Evolutionary conservation across 2,113 vertebrate species (phyloP).

Genomic region (Dicerorhinus sumatrensis): DNA sequence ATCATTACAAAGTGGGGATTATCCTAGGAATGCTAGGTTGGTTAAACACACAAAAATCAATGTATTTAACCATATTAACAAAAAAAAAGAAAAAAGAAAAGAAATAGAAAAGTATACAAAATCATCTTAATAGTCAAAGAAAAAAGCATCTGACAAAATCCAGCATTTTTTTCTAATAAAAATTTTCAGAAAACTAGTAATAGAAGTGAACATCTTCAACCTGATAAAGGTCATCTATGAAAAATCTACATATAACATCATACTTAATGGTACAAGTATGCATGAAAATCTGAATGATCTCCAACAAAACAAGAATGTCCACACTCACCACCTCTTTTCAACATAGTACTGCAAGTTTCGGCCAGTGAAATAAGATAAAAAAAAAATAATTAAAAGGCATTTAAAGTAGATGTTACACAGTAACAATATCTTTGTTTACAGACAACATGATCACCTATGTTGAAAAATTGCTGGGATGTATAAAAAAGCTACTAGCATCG

Average conservation of each 20-base stretch:
- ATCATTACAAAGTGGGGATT: neutral
- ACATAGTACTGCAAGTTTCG: neutral
- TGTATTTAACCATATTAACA: neutral
- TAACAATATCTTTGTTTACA: slow-evolving; percentile 3
- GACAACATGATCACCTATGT: neutral
- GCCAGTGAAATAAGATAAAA: neutral
- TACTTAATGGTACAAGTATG: neutral
- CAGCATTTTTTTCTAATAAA: neutral
- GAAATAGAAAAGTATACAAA: neutral
- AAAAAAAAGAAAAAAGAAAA: neutral
- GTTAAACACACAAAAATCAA: neutral
- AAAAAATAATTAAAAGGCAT: neutral
- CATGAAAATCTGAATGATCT: neutral
- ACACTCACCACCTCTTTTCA: neutral
- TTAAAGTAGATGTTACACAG: neutral
- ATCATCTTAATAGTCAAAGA: neutral
- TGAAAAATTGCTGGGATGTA: neutral
- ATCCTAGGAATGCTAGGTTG: neutral
- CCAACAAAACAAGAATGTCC: neutral
- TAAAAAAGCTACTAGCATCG: neutral
- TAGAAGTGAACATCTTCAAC: neutral
- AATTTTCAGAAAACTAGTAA: neutral
- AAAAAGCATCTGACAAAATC: neutral
- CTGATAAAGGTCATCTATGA: neutral
- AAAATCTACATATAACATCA: neutral